Base-by-base conservation (phyloP, 2,888 invertebrate genomes). In the Quadroppia sp. region DNA sequence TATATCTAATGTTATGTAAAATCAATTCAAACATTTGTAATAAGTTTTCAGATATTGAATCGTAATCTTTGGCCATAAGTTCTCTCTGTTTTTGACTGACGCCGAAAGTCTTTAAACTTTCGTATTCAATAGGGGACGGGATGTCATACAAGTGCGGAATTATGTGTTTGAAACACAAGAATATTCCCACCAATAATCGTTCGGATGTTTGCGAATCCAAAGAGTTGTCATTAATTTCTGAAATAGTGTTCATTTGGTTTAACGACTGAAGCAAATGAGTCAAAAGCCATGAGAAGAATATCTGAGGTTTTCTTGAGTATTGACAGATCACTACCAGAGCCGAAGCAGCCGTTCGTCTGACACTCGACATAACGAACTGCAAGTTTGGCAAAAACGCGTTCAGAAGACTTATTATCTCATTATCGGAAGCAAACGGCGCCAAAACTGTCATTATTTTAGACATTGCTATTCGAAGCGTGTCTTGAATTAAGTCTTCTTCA, bases 271-370 rank as follows among this genome's bases (percentile, higher is more conserved):
- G 53, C 28, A 75, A 76, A 70, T 56, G 40, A 72, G 70, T 71
- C 28, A 90, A 84, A n/a, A 90, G 85, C 80, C 89, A 87, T 1
- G 86, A 85, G 76, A 88, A 82, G 82, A 90, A 90, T 77, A 87
- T 83, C 75, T 83, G 82, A 2, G 88, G 87, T 81, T 91, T 91
- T 72, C 90, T 86, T 76, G 89, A 89, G 83, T 92, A 87, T 76
- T 89, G 86, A 82, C 93, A 92, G 73, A 94, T 86, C 75, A 88
- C 87, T 50, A 92, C 87, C 74, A 94, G 88, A 82, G 91, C 91
- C 71, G 87, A 87, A 0, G 93, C 89, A 40, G 92, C 89, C 30
- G 91, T 89, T 77, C 97, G 87, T 75, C 94, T 86, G 76, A 92
- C 88, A 1, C 89, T 89, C 4, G 93, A 88, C 77, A 90, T 89